These are phyloP conservation scores for Labrus mixtus DNA, from an alignment of 2,113 vertebrate species.

Conservation along the genomic window DNA sequence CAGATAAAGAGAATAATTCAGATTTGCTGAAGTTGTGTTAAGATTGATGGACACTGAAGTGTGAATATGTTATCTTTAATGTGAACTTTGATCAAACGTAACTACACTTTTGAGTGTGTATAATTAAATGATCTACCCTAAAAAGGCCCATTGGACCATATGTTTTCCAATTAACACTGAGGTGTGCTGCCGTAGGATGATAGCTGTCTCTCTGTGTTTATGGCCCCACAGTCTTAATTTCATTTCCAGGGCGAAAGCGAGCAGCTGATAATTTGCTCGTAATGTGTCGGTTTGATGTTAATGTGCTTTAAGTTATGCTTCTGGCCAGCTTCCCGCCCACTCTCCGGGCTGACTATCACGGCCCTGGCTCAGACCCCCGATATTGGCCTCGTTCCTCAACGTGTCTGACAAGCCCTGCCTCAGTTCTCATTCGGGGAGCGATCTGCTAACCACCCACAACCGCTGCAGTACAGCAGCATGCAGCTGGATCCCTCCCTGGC, in stretches of 20 bases:
- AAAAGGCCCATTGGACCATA: slow-evolving; percentile 45
- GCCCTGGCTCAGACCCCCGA: slow-evolving; percentile 53
- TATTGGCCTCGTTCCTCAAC: slow-evolving; percentile 69
- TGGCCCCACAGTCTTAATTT: slow-evolving; percentile 66
- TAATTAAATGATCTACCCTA: slow-evolving; percentile 42
- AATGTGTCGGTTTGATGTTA: slow-evolving; percentile 75
- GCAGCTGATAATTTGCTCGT: slow-evolving; percentile 77
- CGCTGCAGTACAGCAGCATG: slow-evolving; percentile 18
- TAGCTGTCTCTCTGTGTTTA: slow-evolving; percentile 58
- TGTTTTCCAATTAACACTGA: slow-evolving; percentile 53
- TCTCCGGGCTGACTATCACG: slow-evolving; percentile 58
- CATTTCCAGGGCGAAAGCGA: slow-evolving; percentile 61
- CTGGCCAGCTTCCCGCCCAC: slow-evolving; percentile 70
- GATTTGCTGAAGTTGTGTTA: background rate
- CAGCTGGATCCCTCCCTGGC: slow-evolving; percentile 60
- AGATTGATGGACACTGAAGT: slow-evolving; percentile 20
- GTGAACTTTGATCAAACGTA: slow-evolving; percentile 42
- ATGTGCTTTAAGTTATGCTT: slow-evolving; percentile 75
- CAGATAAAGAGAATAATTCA: background rate
- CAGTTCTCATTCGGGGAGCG: slow-evolving; percentile 64
- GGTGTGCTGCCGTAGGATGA: slow-evolving; percentile 50
- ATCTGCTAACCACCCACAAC: slow-evolving; percentile 54
- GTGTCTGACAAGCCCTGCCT: slow-evolving; percentile 67
- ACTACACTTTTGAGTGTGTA: slow-evolving; percentile 5
- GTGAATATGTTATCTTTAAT: slow-evolving; percentile 27